A percentile compares a stretch with the other conserved stretches of the same genome.
phyloP scores from a whole-genome alignment of 2,113 vertebrate species.

The Todiramphus saurophagus region DNA sequence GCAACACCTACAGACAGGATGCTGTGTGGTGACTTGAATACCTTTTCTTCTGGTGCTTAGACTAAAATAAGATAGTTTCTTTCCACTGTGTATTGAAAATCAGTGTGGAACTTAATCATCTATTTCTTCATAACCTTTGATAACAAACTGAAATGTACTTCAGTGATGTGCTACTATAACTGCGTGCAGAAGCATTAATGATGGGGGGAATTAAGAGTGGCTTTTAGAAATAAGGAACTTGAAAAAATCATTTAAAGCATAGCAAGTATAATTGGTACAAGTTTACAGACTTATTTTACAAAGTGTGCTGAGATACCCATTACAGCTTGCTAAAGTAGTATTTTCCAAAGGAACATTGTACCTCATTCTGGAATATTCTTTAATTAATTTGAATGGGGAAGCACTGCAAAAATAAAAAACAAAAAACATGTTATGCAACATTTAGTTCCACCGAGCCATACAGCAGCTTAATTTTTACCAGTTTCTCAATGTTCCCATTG shows the following conservation, averaged over 20 bases:
- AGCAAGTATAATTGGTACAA: not conserved
- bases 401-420: conserved; percentile 39
- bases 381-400: conserved; percentile 64
- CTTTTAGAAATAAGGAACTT: not conserved
- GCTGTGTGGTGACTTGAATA: not conserved
- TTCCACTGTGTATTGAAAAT: not conserved
- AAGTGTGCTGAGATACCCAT: not conserved
- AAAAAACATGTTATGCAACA: conserved; percentile 50
- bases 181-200: not conserved
- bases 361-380: conserved; percentile 50
- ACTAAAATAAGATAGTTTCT: not conserved
- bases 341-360: conserved; percentile 27
- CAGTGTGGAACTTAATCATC: not conserved
- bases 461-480: conserved; percentile 49
- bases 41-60: not conserved
- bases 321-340: not conserved
- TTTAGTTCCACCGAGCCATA: conserved; percentile 58
- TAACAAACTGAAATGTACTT: not conserved
- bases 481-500: conserved; percentile 42
- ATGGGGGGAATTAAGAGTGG: not conserved
- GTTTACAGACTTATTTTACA: not conserved
- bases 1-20: not conserved
- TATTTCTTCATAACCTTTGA: not conserved
- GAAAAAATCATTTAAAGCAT: not conserved
- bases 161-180: not conserved